Evolutionary conservation across 2,888 invertebrate species (phyloP), one percentile per base, ranked within the genome.

Genomic region (Chirona hameri): DNA sequence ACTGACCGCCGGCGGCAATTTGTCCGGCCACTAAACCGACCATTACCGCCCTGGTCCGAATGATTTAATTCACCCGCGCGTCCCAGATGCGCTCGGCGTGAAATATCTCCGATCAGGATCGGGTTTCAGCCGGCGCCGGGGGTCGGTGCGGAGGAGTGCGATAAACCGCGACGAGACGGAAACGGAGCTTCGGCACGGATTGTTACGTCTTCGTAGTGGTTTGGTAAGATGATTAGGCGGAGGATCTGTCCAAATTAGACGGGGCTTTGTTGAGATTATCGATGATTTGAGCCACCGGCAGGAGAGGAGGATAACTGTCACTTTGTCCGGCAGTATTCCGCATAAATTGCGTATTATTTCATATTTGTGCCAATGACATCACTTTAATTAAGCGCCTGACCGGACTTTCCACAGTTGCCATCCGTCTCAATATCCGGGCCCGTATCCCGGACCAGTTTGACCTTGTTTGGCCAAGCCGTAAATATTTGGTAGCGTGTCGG

Each of bases 1-100:
- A n/a, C 72, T 72, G 72, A 72, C 72, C 72, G 15, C 31, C 72
- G 31, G 39, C n/a, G n/a, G 72, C 72, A 15, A 31, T 72, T 72
- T 72, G 31, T 18, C 18, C 31, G 18, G 72, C 72, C 31, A 7
- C 18, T 31, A 29, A 18, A 31, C 72, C 72, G 31, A 27, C 72
- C 31, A 18, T 15, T 31, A 31, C 31, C 29, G 3, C 39, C 39
- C 4, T 27, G 18, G 72, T 7, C 15, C 27, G 31, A 72, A 72
- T 72, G 72, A 72, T 72, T 72, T 72, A 72, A 72, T 31, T 72
- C 69, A 27, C 18, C 31, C 0, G 72, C 31, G 31, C 7, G 72
- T 1, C 4, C 18, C 29, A 29, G 31, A 4, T 18, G 72, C 39
- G 39, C 18, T 15, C 4, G 0, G 31, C 27, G 31, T 72, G 72